A percentile compares a stretch with the other conserved stretches of the same genome.
Evolutionary conservation across 2,797 vertebrate species (phyloP).

Genomic region (Sebastes umbrosus): DNA sequence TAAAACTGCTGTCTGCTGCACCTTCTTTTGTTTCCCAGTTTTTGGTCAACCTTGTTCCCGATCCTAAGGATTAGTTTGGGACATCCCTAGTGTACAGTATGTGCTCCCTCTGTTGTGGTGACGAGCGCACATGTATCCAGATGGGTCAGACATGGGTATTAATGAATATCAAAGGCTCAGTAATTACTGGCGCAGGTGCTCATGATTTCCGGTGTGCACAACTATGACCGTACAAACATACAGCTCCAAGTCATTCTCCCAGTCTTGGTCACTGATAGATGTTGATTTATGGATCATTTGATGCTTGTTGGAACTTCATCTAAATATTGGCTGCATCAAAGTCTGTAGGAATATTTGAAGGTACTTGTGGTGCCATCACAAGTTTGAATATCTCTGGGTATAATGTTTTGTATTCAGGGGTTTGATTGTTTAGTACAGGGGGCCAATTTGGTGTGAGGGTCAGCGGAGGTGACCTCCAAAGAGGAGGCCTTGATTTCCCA

Average conservation of each 20-base stretch:
- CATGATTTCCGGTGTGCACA: background rate
- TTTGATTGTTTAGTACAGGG: background rate
- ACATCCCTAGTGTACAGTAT: background rate
- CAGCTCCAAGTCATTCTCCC: background rate
- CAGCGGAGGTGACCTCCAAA: constrained; percentile 43
- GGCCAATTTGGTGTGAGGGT: constrained; percentile 13
- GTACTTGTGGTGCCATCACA: background rate
- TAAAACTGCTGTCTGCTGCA: background rate
- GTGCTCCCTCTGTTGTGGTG: background rate
- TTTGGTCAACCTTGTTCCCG: background rate
- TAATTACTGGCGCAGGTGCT: background rate
- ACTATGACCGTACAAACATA: background rate
- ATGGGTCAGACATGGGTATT: background rate
- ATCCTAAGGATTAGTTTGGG: background rate
- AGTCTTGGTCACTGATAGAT: background rate
- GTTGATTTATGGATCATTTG: background rate
- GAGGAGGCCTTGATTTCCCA: constrained; percentile 48
- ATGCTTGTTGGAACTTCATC: background rate
- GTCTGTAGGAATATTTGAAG: background rate
- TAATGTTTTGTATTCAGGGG: background rate
- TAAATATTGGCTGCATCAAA: background rate
- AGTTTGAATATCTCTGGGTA: background rate
- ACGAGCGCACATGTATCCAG: background rate
- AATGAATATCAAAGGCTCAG: no score
- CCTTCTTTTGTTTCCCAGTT: background rate